phyloP scores from a whole-genome alignment of 2,888 invertebrate genomes.

The Nemapogon koenigi region DNA sequence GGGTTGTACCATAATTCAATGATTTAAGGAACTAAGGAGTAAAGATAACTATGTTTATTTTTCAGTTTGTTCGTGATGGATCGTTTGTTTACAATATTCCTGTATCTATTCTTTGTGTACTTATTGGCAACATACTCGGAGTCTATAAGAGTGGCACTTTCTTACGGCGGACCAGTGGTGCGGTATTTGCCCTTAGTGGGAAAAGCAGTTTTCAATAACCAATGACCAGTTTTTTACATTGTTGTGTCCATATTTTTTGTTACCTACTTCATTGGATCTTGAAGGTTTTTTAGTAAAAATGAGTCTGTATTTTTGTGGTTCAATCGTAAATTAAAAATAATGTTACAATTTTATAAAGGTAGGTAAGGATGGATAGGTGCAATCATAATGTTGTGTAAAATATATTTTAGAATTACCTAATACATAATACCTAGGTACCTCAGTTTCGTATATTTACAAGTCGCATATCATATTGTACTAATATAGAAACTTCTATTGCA shows the following conservation, averaged over 20 bases:
- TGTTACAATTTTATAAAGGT: too few species aligned
- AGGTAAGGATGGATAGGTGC: too few species aligned
- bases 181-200: conserved; percentile 43
- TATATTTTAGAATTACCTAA: too few species aligned
- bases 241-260: too few species aligned
- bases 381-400: too few species aligned
- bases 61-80: conserved; percentile 63
- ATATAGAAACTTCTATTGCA: too few species aligned
- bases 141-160: conserved; percentile 30
- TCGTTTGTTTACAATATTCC: conserved; percentile 45
- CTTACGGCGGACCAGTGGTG: conserved; percentile 37
- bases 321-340: too few species aligned
- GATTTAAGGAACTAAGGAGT: too few species aligned
- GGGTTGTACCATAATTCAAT: too few species aligned
- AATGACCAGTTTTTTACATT: conserved; percentile 11
- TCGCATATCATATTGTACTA: too few species aligned
- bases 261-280: not conserved
- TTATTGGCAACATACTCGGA: conserved; percentile 38
- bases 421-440: too few species aligned
- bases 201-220: conserved; percentile 36
- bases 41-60: conserved; percentile 20
- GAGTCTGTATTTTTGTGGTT: not conserved
- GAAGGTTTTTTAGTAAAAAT: not conserved
- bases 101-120: conserved; percentile 52
- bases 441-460: too few species aligned